phyloP scores from a whole-genome alignment of 1,140 invertebrate genomes.

The Tetragonula clypearis region DNA sequence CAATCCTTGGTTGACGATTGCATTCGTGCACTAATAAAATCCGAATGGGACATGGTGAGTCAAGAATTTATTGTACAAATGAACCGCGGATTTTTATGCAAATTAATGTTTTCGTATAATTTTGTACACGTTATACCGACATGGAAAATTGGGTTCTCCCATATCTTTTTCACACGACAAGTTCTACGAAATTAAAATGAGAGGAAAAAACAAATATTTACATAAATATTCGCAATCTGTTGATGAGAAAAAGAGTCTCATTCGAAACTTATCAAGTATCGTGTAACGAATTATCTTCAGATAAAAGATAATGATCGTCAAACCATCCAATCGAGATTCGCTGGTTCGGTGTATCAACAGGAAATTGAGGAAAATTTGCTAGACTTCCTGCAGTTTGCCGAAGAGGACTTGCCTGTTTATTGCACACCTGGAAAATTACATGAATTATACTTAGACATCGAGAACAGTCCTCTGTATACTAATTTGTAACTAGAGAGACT shows the following conservation, averaged over 20 bases:
- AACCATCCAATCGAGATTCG: slow-evolving; percentile 47
- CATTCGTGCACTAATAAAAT: slow-evolving; percentile 35
- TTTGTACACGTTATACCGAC: neutral
- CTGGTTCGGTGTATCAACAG: slow-evolving; percentile 58
- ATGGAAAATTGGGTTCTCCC: neutral
- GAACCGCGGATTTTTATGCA: neutral
- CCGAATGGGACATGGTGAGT: slow-evolving; percentile 57
- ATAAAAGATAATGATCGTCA: slow-evolving; percentile 50
- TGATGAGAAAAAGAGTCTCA: no score
- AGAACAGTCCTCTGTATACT: slow-evolving; percentile 54
- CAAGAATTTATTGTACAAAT: neutral
- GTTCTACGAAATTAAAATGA: neutral
- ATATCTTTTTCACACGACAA: neutral
- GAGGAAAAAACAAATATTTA: no score
- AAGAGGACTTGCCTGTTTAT: slow-evolving; percentile 65
- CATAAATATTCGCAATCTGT: no score
- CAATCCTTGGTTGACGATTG: slow-evolving; percentile 52
- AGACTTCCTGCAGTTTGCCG: slow-evolving; percentile 61
- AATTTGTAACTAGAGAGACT: neutral
- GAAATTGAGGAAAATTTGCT: slow-evolving; percentile 60
- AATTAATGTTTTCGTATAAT: neutral
- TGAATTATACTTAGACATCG: slow-evolving; percentile 51
- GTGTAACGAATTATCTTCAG: slow-evolving; percentile 5
- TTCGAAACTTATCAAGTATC: no score
- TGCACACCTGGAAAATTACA: slow-evolving; percentile 49